Percentiles rank a stretch among this genome's conserved stretches.
Conservation (phyloP, 2,797 vertebrate species). For the Cossypha polioptera region DNA sequence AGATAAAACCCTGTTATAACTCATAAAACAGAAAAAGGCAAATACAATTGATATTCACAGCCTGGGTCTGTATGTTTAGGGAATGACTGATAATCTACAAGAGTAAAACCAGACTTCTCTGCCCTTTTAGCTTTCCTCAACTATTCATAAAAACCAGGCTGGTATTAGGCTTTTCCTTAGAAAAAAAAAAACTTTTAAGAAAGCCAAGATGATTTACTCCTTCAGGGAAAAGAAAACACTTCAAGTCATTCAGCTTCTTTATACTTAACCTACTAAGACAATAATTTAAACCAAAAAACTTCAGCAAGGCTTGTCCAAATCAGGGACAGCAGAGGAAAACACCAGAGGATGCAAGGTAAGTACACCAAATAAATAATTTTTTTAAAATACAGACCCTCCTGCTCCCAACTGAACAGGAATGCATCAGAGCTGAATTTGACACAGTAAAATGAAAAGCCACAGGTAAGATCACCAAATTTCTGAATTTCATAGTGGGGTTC, state of each 20-base stretch:
- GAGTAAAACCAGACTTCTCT: background rate
- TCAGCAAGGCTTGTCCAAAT: background rate
- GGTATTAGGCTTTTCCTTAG: background rate
- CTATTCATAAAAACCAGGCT: background rate
- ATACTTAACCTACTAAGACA: background rate
- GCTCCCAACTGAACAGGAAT: background rate
- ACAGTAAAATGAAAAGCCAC: background rate
- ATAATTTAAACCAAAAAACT: background rate
- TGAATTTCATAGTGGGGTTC: background rate
- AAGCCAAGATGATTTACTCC: background rate
- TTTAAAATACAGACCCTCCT: background rate
- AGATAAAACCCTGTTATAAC: background rate
- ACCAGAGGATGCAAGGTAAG: background rate
- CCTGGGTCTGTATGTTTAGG: background rate
- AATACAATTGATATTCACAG: background rate
- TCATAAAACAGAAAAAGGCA: background rate
- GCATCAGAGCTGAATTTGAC: accelerated
- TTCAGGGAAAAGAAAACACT: background rate
- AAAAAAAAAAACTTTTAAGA: background rate
- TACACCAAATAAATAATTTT: background rate
- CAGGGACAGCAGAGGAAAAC: background rate
- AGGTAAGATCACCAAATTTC: background rate
- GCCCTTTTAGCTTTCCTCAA: background rate
- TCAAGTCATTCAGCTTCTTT: background rate
- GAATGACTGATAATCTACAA: accelerated